Percentiles rank a stretch among this genome's conserved stretches.
phyloP scores from a whole-genome alignment of 2,888 invertebrate species.

The Iphiclides podalirius region DNA sequence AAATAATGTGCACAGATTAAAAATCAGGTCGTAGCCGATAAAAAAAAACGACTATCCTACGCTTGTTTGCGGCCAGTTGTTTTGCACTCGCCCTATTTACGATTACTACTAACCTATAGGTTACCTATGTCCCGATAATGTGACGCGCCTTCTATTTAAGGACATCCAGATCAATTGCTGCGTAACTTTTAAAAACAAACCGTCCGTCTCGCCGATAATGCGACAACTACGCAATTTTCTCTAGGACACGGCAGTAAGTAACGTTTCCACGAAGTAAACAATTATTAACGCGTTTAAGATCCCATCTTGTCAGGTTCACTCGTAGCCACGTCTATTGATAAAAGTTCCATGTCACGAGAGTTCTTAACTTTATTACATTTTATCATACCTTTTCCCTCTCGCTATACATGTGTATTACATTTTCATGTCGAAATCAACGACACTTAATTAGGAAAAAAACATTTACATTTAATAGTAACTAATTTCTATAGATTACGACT shows the following conservation, averaged over 20 bases:
- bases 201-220: slow-evolving; percentile 2
- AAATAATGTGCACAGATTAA: slow-evolving; percentile 26
- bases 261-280: too few relatives aligned
- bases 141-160: slow-evolving; percentile 24
- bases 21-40: slow-evolving; percentile 37
- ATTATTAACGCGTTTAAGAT: too few relatives aligned
- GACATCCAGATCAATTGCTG: slow-evolving; percentile 8
- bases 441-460: too few relatives aligned
- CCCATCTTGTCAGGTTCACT: too few relatives aligned
- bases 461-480: too few relatives aligned
- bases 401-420: too few relatives aligned
- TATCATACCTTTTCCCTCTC: too few relatives aligned
- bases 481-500: too few relatives aligned
- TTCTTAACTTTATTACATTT: too few relatives aligned
- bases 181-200: slow-evolving; percentile 26
- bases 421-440: too few relatives aligned
- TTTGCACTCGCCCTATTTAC: slow-evolving; percentile 37
- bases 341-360: too few relatives aligned
- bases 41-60: slow-evolving; percentile 19
- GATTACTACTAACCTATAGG: slow-evolving; percentile 25
- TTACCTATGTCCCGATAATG: slow-evolving; percentile 8
- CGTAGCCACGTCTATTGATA: too few relatives aligned
- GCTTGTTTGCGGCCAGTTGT: slow-evolving; percentile 36
- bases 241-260: background rate
- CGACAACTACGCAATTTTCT: background rate